A percentile compares a stretch with the other conserved stretches of the same genome.
Evolutionary conservation across 92 coral and sea anemone genomes (phyloP).

Genomic region (Chrysogorgia sp.): DNA sequence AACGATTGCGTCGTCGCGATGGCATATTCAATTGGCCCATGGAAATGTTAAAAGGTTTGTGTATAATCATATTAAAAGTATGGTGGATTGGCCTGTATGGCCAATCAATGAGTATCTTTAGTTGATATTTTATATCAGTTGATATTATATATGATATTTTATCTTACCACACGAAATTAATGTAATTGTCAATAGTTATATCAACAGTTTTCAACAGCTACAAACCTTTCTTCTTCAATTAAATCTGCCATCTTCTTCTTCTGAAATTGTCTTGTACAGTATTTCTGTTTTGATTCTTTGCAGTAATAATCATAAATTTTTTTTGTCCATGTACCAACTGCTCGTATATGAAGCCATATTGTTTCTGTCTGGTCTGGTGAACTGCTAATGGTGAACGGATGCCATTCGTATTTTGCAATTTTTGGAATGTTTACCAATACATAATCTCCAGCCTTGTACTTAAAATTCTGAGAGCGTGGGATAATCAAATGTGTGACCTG

Average conservation of each 20-base stretch:
- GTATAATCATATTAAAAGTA: too few species aligned
- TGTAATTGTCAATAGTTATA: neutral
- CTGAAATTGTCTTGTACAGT: neutral
- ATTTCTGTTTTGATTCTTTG: neutral
- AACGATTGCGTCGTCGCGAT: too few species aligned
- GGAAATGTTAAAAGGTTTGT: too few species aligned
- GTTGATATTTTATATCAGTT: too few species aligned
- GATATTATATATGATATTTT: too few species aligned
- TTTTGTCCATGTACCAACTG: constrained; percentile 82
- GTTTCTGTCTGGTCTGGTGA: constrained; percentile 78
- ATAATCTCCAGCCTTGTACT: constrained; percentile 82
- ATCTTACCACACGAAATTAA: too few species aligned
- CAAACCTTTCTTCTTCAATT: constrained; percentile 22
- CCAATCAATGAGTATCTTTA: too few species aligned
- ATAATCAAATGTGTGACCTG: constrained; percentile 35
- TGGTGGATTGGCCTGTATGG: too few species aligned
- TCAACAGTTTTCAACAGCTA: neutral
- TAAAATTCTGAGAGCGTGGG: constrained; percentile 50
- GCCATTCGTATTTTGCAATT: constrained; percentile 83
- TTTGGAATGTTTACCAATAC: constrained; percentile 76
- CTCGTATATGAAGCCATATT: constrained; percentile 80
- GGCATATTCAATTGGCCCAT: too few species aligned
- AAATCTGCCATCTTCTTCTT: constrained; percentile 6
- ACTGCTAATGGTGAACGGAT: constrained; percentile 80
- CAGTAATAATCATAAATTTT: constrained; percentile 59